Conservation (phyloP, 2,113 vertebrate genomes). For the Eclectus roratus region DNA sequence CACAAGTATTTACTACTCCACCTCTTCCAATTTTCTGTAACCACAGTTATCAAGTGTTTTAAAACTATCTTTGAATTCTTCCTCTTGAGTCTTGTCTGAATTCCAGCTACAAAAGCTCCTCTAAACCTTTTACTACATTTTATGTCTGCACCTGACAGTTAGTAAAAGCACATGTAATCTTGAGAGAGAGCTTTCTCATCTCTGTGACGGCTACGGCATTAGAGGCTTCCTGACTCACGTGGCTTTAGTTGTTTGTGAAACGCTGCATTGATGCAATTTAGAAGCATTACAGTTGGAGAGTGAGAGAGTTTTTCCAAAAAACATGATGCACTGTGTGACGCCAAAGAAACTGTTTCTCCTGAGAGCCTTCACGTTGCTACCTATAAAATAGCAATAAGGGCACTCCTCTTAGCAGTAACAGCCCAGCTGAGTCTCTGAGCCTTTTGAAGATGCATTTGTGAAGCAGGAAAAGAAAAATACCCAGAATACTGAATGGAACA, state of each 20-base stretch:
- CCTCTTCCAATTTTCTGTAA: neutral
- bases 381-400: neutral
- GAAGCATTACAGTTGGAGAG: neutral
- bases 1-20: neutral
- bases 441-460: neutral
- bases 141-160: neutral
- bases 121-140: neutral
- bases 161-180: neutral
- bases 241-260: neutral
- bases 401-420: neutral
- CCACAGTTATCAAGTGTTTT: neutral
- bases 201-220: neutral
- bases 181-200: neutral
- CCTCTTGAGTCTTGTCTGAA: neutral
- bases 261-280: rapidly evolving
- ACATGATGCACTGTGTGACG: neutral
- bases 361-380: neutral
- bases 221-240: neutral
- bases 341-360: neutral
- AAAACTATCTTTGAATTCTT: neutral
- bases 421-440: neutral
- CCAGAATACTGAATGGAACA: neutral
- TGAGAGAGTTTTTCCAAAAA: neutral
- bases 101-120: neutral
- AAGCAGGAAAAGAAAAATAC: neutral